Evolutionary conservation across 2,113 vertebrate genomes (phyloP).

Genomic region (Nycticryphes semicollaris): DNA sequence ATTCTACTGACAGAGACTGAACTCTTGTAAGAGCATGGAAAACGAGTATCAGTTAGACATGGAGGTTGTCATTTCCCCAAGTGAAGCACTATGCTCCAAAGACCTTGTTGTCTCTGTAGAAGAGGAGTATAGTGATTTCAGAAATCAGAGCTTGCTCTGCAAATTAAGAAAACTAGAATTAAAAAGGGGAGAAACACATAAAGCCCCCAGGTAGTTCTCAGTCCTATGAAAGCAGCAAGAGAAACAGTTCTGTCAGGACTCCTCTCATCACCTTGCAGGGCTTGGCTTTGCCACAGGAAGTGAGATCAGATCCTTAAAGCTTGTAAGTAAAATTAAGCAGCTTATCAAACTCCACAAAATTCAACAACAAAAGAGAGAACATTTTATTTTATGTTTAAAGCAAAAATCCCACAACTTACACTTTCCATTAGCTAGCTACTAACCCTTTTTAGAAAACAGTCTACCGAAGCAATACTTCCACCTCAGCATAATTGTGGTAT

Average conservation of each 20-base stretch:
- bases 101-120: neutral
- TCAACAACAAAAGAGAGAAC: neutral
- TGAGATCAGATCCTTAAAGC: neutral
- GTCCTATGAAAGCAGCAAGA: neutral
- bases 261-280: neutral
- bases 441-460: neutral
- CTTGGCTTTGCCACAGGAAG: neutral
- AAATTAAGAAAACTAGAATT: accelerated
- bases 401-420: accelerated
- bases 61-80: neutral
- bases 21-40: neutral
- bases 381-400: neutral
- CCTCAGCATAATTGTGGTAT: neutral
- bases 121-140: neutral
- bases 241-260: neutral
- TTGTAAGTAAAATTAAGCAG: neutral
- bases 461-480: neutral
- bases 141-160: neutral
- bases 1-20: neutral
- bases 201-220: neutral
- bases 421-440: neutral
- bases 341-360: neutral
- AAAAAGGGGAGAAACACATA: neutral
- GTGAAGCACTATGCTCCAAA: neutral
- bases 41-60: neutral